Conservation (phyloP, 2,888 invertebrate genomes). For the Cephus rjabovi region DNA sequence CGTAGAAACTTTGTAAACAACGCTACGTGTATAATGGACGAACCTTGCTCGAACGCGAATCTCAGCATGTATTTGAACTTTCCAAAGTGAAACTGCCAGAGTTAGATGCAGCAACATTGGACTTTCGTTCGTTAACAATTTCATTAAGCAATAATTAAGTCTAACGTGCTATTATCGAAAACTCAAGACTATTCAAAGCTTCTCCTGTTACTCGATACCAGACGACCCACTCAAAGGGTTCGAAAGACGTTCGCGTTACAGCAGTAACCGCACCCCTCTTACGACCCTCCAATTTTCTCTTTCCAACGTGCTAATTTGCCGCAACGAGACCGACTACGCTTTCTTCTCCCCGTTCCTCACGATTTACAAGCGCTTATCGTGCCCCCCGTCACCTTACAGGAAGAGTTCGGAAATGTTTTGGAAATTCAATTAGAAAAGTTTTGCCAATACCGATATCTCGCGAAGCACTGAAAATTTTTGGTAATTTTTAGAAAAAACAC, state of each 20-base stretch:
- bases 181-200: slow-evolving; percentile 27
- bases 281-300: slow-evolving; percentile 8
- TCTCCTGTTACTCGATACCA: slow-evolving; percentile 10
- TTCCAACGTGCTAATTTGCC: slow-evolving; percentile 25
- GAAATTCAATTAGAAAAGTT: not conserved
- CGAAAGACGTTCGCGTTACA: slow-evolving; percentile 26
- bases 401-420: slow-evolving; percentile 18
- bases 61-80: not conserved
- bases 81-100: not conserved
- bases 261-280: slow-evolving; percentile 5
- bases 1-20: too few relatives aligned
- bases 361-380: slow-evolving; percentile 9
- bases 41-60: not conserved
- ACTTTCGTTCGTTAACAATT: slow-evolving; percentile 22
- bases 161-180: slow-evolving; percentile 30
- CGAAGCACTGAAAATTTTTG: not conserved
- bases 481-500: not conserved
- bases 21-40: not conserved
- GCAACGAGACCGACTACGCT: slow-evolving; percentile 17
- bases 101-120: not conserved
- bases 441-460: not conserved
- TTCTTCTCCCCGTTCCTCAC: not conserved
- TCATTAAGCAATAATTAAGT: slow-evolving; percentile 32
- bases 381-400: slow-evolving; percentile 13
- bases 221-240: slow-evolving; percentile 19